Evolutionary conservation across 2,888 invertebrate species (phyloP).

Genomic region (Molorchus minor): DNA sequence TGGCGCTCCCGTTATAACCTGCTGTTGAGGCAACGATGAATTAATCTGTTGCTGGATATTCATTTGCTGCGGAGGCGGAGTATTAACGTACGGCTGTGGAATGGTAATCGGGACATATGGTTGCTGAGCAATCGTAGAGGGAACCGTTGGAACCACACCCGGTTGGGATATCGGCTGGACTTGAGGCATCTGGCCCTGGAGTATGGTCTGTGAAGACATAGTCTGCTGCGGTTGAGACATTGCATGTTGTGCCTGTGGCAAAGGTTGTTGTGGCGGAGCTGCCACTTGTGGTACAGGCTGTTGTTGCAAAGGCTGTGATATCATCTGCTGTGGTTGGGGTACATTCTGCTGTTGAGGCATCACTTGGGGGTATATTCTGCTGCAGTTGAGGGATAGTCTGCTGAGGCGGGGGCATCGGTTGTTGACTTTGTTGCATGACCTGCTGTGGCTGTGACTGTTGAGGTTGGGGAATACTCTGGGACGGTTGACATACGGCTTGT

Average conservation of each 20-base stretch:
- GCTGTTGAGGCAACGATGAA: conserved; percentile 33
- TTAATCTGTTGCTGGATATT: conserved; percentile 29
- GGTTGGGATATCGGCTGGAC: neutral
- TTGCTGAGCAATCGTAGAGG: conserved; percentile 31
- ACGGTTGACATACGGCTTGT: too few species aligned
- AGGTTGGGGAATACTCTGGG: too few species aligned
- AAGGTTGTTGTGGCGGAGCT: conserved; percentile 29
- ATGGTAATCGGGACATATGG: conserved; percentile 33
- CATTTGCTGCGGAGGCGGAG: conserved; percentile 29
- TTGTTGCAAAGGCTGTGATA: conserved; percentile 9
- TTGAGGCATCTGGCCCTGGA: neutral
- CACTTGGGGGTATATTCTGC: neutral
- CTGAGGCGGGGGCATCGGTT: neutral
- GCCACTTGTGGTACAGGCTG: conserved; percentile 27
- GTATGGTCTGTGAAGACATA: conserved; percentile 30
- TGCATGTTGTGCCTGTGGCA: conserved; percentile 16
- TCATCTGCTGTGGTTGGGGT: conserved; percentile 41
- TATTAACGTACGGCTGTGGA: conserved; percentile 34
- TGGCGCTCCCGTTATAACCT: conserved; percentile 17
- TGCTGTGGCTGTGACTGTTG: conserved; percentile 2
- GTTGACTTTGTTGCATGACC: neutral
- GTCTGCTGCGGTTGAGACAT: conserved; percentile 30
- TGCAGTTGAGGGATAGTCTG: conserved; percentile 6
- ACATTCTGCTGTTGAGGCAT: conserved; percentile 40
- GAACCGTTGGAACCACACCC: neutral